Evolutionary conservation across 1,140 invertebrate species (phyloP).

Genomic region (Cydia strobilella): DNA sequence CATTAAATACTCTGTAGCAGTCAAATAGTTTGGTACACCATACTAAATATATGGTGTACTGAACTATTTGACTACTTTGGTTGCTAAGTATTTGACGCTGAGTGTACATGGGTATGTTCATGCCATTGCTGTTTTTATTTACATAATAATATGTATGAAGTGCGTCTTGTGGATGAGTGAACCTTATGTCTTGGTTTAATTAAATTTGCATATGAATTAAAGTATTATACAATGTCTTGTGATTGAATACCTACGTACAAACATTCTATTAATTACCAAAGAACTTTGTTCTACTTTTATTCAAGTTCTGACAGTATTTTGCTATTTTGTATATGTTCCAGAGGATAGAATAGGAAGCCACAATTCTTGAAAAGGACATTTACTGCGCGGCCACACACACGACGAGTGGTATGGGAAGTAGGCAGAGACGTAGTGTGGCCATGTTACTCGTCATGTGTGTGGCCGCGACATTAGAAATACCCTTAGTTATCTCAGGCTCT

Average conservation of each 20-base stretch:
- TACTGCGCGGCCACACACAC: too few species aligned
- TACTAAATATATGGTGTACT: too few species aligned
- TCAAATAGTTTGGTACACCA: too few species aligned
- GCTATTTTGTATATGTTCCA: conserved; percentile 15
- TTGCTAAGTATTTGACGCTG: too few species aligned
- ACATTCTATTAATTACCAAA: conserved; percentile 29
- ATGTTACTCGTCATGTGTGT: too few species aligned
- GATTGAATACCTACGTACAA: conserved; percentile 30
- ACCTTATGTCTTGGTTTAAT: conserved; percentile 16
- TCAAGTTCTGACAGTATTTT: conserved; percentile 16
- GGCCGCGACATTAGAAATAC: not conserved
- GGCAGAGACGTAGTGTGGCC: too few species aligned
- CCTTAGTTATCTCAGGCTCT: not conserved
- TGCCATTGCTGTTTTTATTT: conserved; percentile 28
- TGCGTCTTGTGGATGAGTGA: conserved; percentile 1
- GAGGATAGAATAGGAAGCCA: not conserved
- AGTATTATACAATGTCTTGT: conserved; percentile 25
- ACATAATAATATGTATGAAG: conserved; percentile 7
- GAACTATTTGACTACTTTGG: too few species aligned
- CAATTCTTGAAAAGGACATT: not conserved
- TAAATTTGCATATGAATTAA: conserved; percentile 31
- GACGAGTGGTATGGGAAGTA: too few species aligned
- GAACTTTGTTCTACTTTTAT: conserved; percentile 10
- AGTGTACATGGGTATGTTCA: conserved; percentile 22
- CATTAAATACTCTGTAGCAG: too few species aligned